Percentiles rank a stretch among this genome's conserved stretches.
These are phyloP conservation scores for Syngnathus typhle DNA, from an alignment of 2,113 vertebrate genomes.

Conservation along the genomic window DNA sequence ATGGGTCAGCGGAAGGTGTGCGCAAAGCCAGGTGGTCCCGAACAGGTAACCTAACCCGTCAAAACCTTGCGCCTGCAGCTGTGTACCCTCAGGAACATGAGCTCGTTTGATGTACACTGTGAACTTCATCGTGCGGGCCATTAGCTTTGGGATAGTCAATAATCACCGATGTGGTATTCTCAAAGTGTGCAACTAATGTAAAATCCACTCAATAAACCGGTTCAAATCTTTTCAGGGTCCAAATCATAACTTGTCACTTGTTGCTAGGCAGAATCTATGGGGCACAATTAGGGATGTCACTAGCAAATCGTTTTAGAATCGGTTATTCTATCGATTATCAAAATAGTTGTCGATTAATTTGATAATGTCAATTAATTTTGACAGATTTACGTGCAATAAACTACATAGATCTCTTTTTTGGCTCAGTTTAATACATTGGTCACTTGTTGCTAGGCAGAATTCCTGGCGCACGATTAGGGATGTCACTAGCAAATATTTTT, in stretches of 20 bases:
- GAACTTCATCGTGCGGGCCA: slow-evolving; percentile 51
- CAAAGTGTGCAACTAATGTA: too few relatives aligned
- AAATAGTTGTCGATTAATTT: too few relatives aligned
- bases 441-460: background rate
- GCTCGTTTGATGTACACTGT: slow-evolving; percentile 58
- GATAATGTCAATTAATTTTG: too few relatives aligned
- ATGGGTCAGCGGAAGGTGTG: slow-evolving; percentile 59
- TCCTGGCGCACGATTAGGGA: background rate
- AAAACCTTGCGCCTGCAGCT: slow-evolving; percentile 58
- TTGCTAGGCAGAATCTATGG: too few relatives aligned
- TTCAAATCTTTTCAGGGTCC: too few relatives aligned
- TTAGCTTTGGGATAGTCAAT: slow-evolving; percentile 57
- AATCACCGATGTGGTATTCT: slow-evolving; percentile 34
- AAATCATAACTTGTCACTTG: too few relatives aligned
- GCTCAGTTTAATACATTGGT: background rate
- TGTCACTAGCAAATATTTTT: too few relatives aligned
- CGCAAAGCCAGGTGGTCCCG: slow-evolving; percentile 67
- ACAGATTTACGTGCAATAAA: too few relatives aligned
- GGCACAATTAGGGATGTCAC: background rate
- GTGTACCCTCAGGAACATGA: slow-evolving; percentile 54
- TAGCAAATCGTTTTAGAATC: too few relatives aligned
- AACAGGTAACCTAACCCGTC: slow-evolving; percentile 68
- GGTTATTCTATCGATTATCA: too few relatives aligned
- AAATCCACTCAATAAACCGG: too few relatives aligned
- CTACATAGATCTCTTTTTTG: too few relatives aligned